Percentiles rank a stretch among this genome's conserved stretches.
Evolutionary conservation across 2,888 invertebrate genomes (phyloP).

Genomic region (Scaptomyza reducta): DNA sequence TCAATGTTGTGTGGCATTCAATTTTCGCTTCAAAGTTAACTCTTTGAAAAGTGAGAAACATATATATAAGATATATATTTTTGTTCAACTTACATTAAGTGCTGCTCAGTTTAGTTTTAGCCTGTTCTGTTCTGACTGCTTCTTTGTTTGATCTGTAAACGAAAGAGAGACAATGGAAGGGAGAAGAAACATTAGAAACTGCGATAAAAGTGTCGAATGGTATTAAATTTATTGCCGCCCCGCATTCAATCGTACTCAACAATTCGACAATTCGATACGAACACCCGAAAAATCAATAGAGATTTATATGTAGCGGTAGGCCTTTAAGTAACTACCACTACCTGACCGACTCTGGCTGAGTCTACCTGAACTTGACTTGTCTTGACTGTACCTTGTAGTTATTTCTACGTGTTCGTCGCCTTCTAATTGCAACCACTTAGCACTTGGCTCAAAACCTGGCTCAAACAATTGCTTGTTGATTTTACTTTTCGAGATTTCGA

Average conservation of each 20-base stretch:
- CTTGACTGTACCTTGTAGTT: constrained; percentile 12
- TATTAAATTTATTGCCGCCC: constrained; percentile 79
- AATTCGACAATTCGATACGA: constrained; percentile 54
- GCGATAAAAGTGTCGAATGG: constrained; percentile 80
- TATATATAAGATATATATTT: neutral
- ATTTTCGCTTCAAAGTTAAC: constrained; percentile 52
- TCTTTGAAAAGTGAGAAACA: neutral
- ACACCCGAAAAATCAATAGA: constrained; percentile 38
- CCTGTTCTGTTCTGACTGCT: constrained; percentile 6
- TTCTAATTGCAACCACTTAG: constrained; percentile 78
- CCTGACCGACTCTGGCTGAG: neutral
- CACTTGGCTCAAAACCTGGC: constrained; percentile 53
- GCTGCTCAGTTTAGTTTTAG: constrained; percentile 15
- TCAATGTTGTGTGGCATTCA: constrained; percentile 67
- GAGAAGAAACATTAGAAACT: constrained; percentile 26
- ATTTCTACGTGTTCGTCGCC: constrained; percentile 20
- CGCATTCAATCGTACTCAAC: constrained; percentile 44
- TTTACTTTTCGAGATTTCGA: constrained; percentile 42
- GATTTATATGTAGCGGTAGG: constrained; percentile 26
- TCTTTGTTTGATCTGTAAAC: constrained; percentile 38
- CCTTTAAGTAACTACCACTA: constrained; percentile 11
- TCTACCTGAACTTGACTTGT: neutral
- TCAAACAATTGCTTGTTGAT: constrained; percentile 72
- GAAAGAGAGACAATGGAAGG: neutral
- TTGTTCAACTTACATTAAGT: constrained; percentile 38